Evolutionary conservation across 2,113 vertebrate species (phyloP).

Genomic region (Hymenochirus boettgeri): DNA sequence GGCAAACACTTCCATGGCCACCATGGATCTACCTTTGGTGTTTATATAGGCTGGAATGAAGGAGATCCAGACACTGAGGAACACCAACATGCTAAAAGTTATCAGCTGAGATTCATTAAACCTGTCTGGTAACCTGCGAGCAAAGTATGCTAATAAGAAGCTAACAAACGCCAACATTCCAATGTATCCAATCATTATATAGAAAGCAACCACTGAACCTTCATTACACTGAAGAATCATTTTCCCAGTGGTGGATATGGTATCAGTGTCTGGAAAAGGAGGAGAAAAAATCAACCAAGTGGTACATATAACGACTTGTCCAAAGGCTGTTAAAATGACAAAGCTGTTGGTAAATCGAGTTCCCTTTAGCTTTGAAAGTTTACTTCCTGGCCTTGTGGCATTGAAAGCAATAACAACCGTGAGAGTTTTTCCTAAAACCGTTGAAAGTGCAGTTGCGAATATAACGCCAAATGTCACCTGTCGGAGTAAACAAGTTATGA

Average conservation of each 20-base stretch:
- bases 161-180: neutral
- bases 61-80: neutral
- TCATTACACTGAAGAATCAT: neutral
- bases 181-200: neutral
- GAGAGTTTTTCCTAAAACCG: neutral
- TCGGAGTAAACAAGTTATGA: neutral
- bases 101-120: slow-evolving; percentile 8
- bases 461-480: slow-evolving; percentile 1
- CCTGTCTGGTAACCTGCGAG: slow-evolving; percentile 1
- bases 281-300: neutral
- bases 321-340: neutral
- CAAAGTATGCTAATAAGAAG: neutral
- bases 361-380: neutral
- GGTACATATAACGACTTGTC: neutral
- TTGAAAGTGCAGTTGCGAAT: neutral
- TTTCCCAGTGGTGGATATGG: neutral
- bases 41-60: slow-evolving; percentile 3
- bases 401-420: neutral
- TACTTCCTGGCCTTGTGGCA: neutral
- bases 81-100: slow-evolving; percentile 14
- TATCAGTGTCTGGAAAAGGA: neutral
- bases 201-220: neutral
- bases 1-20: slow-evolving; percentile 9
- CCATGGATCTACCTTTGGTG: neutral
- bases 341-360: neutral